These are phyloP conservation scores for Drymonia ruficornis DNA, from an alignment of 2,888 invertebrate genomes.

Conservation along the genomic window DNA sequence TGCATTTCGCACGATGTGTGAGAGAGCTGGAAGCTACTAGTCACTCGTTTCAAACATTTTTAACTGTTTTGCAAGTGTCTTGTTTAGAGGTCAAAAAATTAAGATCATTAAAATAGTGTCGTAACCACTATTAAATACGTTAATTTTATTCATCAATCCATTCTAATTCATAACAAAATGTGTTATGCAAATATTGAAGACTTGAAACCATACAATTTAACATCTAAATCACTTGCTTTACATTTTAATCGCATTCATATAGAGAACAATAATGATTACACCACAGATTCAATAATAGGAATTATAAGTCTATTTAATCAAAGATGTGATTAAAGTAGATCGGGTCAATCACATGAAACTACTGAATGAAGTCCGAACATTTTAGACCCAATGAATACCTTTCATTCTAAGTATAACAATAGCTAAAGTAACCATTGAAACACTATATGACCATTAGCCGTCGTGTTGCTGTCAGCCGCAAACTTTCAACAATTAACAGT, in stretches of 20 bases:
- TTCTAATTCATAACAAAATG: neutral
- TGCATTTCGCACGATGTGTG: too few relatives aligned
- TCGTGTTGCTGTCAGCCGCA: conserved; percentile 67
- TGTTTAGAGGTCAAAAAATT: neutral
- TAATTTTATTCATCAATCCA: neutral
- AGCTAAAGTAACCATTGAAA: conserved; percentile 69
- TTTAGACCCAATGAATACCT: conserved; percentile 47
- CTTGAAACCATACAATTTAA: neutral
- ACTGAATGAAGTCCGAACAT: conserved; percentile 48
- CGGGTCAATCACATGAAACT: conserved; percentile 53
- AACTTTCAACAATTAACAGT: conserved; percentile 77
- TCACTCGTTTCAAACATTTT: too few relatives aligned
- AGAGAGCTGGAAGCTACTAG: too few relatives aligned
- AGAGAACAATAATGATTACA: conserved; percentile 30
- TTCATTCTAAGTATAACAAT: conserved; percentile 71
- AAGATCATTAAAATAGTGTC: neutral
- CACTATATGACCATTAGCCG: conserved; percentile 73
- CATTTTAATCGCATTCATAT: conserved; percentile 17
- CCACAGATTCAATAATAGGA: conserved; percentile 15
- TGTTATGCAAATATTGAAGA: conserved; percentile 18
- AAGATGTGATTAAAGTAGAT: conserved; percentile 9
- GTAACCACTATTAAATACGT: neutral
- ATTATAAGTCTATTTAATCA: conserved; percentile 17
- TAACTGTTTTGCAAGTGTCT: too few relatives aligned
- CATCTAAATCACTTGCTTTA: neutral